Conservation (phyloP, 2,113 vertebrate genomes). For the Mionectes macconnelli region DNA sequence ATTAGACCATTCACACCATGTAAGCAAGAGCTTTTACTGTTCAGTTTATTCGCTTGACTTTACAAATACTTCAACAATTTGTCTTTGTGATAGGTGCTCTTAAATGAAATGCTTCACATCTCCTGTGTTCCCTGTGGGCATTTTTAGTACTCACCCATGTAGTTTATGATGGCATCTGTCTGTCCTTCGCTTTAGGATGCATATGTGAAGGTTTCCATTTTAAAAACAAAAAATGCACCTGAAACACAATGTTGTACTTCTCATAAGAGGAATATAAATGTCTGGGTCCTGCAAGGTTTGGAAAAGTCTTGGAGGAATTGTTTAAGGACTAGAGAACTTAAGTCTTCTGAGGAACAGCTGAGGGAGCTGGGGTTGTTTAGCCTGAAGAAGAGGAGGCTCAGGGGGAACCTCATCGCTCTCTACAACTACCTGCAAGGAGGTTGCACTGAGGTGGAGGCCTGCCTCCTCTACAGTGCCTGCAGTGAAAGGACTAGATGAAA, state of each 20-base stretch:
- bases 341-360: background rate
- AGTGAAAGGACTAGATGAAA: background rate
- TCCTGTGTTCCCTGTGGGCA: background rate
- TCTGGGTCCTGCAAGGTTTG: background rate
- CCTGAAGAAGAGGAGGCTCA: background rate
- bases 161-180: background rate
- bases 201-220: background rate
- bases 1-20: background rate
- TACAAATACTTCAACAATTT: background rate
- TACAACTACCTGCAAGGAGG: background rate
- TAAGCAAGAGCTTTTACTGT: background rate
- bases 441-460: rapidly evolving
- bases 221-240: background rate
- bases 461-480: background rate
- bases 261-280: background rate
- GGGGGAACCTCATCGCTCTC: too few species aligned
- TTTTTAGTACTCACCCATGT: background rate
- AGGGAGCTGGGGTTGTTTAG: background rate
- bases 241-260: background rate
- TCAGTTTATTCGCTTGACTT: background rate
- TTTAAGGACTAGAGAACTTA: background rate
- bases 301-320: background rate
- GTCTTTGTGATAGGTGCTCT: background rate
- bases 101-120: background rate
- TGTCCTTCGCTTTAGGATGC: background rate